Evolutionary conservation across 2,113 vertebrate genomes (phyloP).

Genomic region (Malurus cyaneus): DNA sequence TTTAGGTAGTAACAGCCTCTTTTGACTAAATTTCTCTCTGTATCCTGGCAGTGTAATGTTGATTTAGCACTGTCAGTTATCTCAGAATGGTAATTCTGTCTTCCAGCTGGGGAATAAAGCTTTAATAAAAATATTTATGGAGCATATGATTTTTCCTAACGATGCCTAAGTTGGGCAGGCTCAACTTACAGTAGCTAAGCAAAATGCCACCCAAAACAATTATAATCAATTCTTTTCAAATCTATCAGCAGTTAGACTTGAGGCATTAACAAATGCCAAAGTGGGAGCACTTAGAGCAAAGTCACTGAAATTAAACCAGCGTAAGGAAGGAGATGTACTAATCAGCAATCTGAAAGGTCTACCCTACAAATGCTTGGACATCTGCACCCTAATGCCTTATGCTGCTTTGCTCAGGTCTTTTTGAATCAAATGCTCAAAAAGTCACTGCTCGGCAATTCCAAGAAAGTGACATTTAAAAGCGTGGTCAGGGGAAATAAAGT

Average conservation of each 20-base stretch:
- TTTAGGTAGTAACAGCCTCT: conserved; percentile 23
- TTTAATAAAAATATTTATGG: conserved; percentile 58
- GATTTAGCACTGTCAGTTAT: conserved; percentile 45
- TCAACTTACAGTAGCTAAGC: not conserved
- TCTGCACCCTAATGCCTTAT: not conserved
- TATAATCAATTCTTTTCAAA: not conserved
- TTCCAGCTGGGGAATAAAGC: conserved; percentile 33
- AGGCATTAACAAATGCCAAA: not conserved
- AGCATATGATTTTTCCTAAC: not conserved
- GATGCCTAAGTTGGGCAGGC: not conserved
- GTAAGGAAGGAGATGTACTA: not conserved
- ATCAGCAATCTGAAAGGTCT: not conserved
- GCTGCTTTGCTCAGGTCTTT: not conserved
- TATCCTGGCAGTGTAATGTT: conserved; percentile 27
- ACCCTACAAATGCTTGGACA: not conserved
- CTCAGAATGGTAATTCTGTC: conserved; percentile 16
- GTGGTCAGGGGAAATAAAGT: not conserved
- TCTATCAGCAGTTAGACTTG: not conserved
- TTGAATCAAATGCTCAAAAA: not conserved
- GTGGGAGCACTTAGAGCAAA: not conserved
- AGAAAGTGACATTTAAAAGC: not conserved
- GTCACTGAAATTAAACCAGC: not conserved
- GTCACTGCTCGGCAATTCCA: not conserved
- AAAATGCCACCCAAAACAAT: not conserved
- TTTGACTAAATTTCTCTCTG: conserved; percentile 44